phyloP scores from a whole-genome alignment of 2,113 vertebrate genomes.

The Pachyramphus minor region DNA sequence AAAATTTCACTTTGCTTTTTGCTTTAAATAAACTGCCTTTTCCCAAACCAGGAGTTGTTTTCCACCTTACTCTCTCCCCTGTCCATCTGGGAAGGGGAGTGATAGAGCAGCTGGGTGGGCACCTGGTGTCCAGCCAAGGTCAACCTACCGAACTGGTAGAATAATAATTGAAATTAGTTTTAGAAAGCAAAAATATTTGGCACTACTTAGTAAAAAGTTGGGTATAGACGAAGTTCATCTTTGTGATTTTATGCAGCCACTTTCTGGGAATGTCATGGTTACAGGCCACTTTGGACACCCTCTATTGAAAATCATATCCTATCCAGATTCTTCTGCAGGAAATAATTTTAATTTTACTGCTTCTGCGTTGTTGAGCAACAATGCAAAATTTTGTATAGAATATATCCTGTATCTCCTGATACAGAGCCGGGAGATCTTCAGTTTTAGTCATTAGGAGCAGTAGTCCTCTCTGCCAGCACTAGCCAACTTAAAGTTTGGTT shows the following conservation, averaged over 20 bases:
- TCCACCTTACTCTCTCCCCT: too few relatives aligned
- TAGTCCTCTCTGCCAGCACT: not conserved
- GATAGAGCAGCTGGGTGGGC: too few relatives aligned
- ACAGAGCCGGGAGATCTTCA: not conserved
- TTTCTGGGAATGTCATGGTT: not conserved
- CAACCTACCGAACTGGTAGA: not conserved
- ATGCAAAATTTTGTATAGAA: not conserved
- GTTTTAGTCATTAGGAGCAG: not conserved
- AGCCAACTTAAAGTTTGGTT: not conserved
- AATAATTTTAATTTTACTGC: not conserved
- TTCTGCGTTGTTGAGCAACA: not conserved
- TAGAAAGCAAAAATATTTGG: not conserved
- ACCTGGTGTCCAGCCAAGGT: too few relatives aligned
- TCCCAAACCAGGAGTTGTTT: too few relatives aligned
- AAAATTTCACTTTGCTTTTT: too few relatives aligned
- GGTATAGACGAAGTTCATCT: not conserved
- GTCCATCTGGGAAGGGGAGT: too few relatives aligned
- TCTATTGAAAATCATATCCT: not conserved
- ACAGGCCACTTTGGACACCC: not conserved
- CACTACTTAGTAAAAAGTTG: not conserved
- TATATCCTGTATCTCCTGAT: not conserved
- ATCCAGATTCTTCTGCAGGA: not conserved
- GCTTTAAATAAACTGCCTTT: too few relatives aligned
- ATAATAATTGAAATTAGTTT: not conserved
- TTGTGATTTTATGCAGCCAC: not conserved